Base-by-base conservation (phyloP, 23 tunicate species). In the Diplosoma virens region DNA sequence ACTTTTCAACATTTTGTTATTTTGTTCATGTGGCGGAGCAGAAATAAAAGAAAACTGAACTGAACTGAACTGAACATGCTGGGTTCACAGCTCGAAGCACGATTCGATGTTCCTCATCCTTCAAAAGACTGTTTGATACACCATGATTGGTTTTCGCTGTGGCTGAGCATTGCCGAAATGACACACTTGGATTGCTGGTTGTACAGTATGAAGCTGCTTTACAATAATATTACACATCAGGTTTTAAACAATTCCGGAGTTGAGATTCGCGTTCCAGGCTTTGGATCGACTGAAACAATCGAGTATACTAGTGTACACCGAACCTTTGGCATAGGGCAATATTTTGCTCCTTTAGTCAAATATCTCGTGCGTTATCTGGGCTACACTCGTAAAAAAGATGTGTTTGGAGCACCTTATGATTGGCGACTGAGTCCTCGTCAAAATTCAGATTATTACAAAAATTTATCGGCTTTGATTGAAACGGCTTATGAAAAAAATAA, bases 401-500 rank as follows among this genome's bases (percentile, higher is more conserved):
- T 92, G 23, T 73, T 71, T 80, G 97, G 97, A 26, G 97, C 97
- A 17, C 87, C 97, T 35, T 92, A 73, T 46, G 97, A 92, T 37
- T 92, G 97, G 97, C 66, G 97, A 30, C 24, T 92, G 0, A 41
- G 83, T 26, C 88, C 88, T 45, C 82, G 36, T 9, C 87, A 79
- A 35, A 76, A 77, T 59, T 26, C 41, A 22, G 3, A 0, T 33
- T 85, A 80, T 45, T 69, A 85, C 75, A 52, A 71, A 45, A 92
- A 85, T 33, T 47, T 92, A 52, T 60, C 73, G 16, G 58, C 80
- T 24, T 64, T 92, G 0, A 70, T 85, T 36, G 97, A 92, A 71
- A 59, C 67, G 24, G 59, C 78, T 66, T 92, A 80, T 73, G 59
- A 75, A 31, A 50, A 65, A 25, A 89, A 92, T 59, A 76, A 81